Conservation (phyloP, 1,140 invertebrate species). For the Calephelis nemesis region DNA sequence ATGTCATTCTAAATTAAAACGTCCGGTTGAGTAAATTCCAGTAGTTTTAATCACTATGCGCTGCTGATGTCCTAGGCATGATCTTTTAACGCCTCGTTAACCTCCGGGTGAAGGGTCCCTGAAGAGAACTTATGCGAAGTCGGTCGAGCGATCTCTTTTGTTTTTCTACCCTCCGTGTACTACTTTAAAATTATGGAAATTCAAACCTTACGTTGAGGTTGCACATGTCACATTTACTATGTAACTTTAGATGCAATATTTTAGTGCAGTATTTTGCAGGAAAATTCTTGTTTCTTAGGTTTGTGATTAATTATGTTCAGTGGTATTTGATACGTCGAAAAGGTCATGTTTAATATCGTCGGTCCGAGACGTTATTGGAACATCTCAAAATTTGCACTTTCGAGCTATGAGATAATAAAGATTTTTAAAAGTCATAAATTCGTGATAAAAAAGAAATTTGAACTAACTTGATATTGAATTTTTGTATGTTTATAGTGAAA, state of each 20-base stretch:
- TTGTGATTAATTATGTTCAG: background rate
- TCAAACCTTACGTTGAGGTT: background rate
- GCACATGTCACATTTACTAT: background rate
- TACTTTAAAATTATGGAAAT: conserved; percentile 1
- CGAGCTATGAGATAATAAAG: too few relatives aligned
- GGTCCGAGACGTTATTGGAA: too few relatives aligned
- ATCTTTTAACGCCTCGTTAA: conserved; percentile 39
- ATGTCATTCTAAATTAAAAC: background rate
- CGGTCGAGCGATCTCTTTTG: conserved; percentile 34
- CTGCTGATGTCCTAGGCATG: conserved; percentile 21
- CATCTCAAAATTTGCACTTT: too few relatives aligned
- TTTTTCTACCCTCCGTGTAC: conserved; percentile 26
- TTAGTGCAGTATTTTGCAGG: background rate
- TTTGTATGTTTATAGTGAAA: too few relatives aligned
- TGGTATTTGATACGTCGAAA: background rate
- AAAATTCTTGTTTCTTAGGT: background rate
- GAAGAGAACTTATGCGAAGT: conserved; percentile 31
- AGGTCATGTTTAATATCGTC: too few relatives aligned
- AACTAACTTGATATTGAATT: too few relatives aligned
- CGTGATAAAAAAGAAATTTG: too few relatives aligned
- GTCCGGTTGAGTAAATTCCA: background rate
- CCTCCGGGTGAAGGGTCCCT: conserved; percentile 28
- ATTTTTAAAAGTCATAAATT: too few relatives aligned
- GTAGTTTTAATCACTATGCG: conserved; percentile 12
- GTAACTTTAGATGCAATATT: background rate